phyloP scores from a whole-genome alignment of 2,113 vertebrate species.

The Cynocephalus volans region DNA sequence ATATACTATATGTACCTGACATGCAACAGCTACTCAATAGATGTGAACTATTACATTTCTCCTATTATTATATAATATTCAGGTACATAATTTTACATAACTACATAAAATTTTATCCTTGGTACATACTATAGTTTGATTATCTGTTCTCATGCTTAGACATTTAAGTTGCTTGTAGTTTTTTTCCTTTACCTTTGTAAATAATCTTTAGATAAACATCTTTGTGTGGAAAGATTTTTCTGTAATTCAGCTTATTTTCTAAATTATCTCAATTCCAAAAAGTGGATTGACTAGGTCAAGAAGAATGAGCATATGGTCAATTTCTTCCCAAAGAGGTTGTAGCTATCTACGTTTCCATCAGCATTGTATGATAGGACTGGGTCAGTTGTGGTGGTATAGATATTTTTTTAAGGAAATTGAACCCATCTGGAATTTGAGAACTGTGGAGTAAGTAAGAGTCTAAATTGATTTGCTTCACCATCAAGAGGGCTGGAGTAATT shows the following conservation, averaged over 20 bases:
- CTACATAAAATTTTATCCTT: not conserved
- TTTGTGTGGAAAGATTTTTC: not conserved
- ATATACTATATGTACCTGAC: not conserved
- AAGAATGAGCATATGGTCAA: not conserved
- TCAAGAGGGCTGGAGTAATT: not conserved
- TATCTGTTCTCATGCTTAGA: not conserved
- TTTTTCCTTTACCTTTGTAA: not conserved
- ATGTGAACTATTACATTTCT: not conserved
- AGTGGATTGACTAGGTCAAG: not conserved
- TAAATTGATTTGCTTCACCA: not conserved
- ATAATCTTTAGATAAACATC: slow-evolving; percentile 3
- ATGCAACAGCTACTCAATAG: not conserved
- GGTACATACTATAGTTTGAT: not conserved
- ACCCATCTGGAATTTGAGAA: not conserved
- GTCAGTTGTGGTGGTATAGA: not conserved
- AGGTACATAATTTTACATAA: slow-evolving; percentile 6
- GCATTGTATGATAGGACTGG: not conserved
- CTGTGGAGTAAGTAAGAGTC: not conserved
- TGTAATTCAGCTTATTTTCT: not conserved
- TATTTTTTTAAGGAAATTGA: slow-evolving; percentile 6
- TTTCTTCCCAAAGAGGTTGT: not conserved
- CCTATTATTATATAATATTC: not conserved
- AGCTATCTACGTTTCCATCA: not conserved
- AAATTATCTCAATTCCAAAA: slow-evolving; percentile 23
- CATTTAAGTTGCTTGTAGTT: not conserved